Base-by-base conservation (phyloP, 1,140 invertebrate species). In the Elymnias hypermnestra region DNA sequence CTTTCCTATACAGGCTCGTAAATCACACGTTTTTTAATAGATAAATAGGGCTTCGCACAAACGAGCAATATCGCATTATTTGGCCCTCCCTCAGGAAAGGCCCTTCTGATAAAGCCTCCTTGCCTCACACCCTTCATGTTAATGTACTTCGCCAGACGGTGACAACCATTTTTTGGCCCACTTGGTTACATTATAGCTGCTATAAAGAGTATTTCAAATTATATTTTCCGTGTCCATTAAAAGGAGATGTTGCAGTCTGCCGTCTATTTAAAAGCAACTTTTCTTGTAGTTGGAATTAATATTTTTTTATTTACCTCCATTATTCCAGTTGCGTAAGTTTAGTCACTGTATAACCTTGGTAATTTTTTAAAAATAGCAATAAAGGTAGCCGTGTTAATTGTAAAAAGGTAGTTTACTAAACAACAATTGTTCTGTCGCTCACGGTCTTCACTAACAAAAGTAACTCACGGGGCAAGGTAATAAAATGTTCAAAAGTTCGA, bases 21-120 rank as follows among this genome's bases (percentile, higher is more conserved):
- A 83, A 84, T 84, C 77, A 75, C 48, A 45, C 70, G 74, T 77
- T 84, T 84, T 81, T 84, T 84, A 84, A 84, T 84, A 84, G 81
- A 84, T 84, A 84, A 84, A 84, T 84, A 84, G 78, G 70, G 67
- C 73, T 74, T 72, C 71, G 71, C 77, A 73, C 74, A 83, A 84
- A 84, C 81, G 78, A 83, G 81, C 78, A 84, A 83, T 84, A 84
- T 83, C 76, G 60, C 78, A 84, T 84, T 84, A 84, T 84, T 82
- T 82, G 77, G 76, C 58, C 72, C 78, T 74, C 81, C 78, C 81
- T 74, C 76, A 82, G 77, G 78, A 83, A 82, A 82, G 78, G 78
- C 76, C 81, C 74, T 84, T 67, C 66, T 83, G 81, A 84, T 84
- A 82, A 84, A 77, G 57, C 72, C 74, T 71, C 76, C 74, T 73